A percentile compares a stretch with the other conserved stretches of the same genome.
These are phyloP conservation scores for Lepus americanus DNA, from an alignment of 2,113 vertebrate genomes.

Conservation along the genomic window DNA sequence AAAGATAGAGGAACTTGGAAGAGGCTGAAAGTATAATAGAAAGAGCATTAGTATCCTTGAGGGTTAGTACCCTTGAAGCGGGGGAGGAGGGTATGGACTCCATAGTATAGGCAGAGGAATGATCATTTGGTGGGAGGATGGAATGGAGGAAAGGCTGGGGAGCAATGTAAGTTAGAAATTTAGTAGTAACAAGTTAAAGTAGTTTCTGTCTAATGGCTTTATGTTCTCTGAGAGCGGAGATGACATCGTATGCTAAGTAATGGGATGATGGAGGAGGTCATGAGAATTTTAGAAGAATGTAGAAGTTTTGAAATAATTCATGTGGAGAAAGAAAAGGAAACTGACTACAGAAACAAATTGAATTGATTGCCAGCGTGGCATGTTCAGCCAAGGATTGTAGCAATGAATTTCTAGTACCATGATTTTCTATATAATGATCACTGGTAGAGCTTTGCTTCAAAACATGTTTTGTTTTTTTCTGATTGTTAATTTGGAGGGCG, in stretches of 20 bases:
- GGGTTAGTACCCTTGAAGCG: too few relatives aligned
- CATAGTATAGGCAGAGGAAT: neutral
- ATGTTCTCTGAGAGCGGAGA: neutral
- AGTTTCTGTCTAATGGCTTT: neutral
- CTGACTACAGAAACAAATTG: neutral
- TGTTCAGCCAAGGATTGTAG: neutral
- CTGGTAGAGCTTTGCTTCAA: neutral
- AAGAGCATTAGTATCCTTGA: neutral
- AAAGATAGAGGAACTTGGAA: neutral
- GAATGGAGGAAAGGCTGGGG: neutral
- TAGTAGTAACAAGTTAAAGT: neutral
- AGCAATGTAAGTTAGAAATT: neutral
- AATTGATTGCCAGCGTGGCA: neutral
- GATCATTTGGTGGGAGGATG: neutral
- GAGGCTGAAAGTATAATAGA: neutral
- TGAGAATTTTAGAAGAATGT: neutral
- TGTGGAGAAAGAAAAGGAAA: neutral
- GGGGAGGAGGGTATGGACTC: neutral
- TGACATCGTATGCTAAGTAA: neutral
- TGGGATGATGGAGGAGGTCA: neutral
- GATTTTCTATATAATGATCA: slow-evolving; percentile 5
- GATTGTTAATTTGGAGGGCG: too few relatives aligned
- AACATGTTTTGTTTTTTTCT: too few relatives aligned
- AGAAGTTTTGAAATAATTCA: slow-evolving; percentile 30
- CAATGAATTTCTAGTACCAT: neutral